A percentile compares a stretch with the other conserved stretches of the same genome.
Conservation (phyloP, 2,888 invertebrate species). For the Drosophila quinaria region DNA sequence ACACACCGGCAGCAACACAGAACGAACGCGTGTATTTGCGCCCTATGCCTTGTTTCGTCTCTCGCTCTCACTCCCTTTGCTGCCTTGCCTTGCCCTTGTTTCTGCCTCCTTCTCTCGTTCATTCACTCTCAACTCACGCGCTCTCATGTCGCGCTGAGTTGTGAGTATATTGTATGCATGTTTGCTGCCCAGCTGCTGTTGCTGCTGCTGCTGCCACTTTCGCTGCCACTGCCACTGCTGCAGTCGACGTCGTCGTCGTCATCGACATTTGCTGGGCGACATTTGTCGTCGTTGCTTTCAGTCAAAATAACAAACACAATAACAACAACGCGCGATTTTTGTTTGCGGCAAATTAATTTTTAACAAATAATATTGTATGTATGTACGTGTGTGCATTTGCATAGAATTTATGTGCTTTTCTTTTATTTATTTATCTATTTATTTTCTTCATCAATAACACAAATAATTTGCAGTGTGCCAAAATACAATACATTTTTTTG, state of each 20-base stretch:
- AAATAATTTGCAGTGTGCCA: slow-evolving; percentile 40
- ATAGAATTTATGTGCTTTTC: background rate
- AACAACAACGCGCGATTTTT: slow-evolving; percentile 50
- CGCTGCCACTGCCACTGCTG: slow-evolving; percentile 14
- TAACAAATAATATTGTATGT: background rate
- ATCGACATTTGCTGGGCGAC: slow-evolving; percentile 58
- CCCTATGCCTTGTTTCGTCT: slow-evolving; percentile 33
- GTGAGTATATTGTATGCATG: slow-evolving; percentile 31
- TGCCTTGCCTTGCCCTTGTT: background rate
- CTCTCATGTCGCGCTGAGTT: slow-evolving; percentile 6
- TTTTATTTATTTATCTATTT: background rate
- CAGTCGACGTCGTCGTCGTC: slow-evolving; percentile 24
- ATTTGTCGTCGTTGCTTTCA: slow-evolving; percentile 55
- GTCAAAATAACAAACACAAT: slow-evolving; percentile 60
- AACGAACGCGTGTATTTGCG: slow-evolving; percentile 35
- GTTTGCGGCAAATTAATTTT: slow-evolving; percentile 49
- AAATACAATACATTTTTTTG: slow-evolving; percentile 21
- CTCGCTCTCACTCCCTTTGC: slow-evolving; percentile 4
- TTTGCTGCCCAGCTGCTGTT: slow-evolving; percentile 14
- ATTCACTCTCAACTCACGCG: slow-evolving; percentile 15
- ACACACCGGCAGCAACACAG: slow-evolving; percentile 39
- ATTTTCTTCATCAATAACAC: slow-evolving; percentile 21
- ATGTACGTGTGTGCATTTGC: slow-evolving; percentile 9
- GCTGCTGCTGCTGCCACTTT: slow-evolving; percentile 18
- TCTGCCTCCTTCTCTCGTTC: slow-evolving; percentile 8